Conservation (phyloP, 2,888 invertebrate species). For the Pollenia angustigena region DNA sequence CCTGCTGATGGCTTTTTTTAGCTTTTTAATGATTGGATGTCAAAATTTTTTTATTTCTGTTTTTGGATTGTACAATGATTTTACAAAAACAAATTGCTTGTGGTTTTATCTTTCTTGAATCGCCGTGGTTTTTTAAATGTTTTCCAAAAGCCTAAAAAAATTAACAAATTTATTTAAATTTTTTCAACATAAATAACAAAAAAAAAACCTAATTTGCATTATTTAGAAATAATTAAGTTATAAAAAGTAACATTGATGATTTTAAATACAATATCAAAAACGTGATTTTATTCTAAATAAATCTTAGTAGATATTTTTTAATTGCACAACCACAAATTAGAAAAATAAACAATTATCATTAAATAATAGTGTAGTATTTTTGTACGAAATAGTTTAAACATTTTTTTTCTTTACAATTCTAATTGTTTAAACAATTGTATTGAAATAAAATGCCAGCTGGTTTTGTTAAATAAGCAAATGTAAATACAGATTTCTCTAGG, state of each 20-base stretch:
- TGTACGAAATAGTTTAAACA: too few relatives aligned
- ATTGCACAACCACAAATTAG: neutral
- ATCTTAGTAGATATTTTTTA: neutral
- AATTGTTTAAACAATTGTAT: slow-evolving; percentile 29
- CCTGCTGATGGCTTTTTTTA: too few relatives aligned
- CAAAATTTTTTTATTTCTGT: too few relatives aligned
- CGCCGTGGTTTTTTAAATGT: slow-evolving; percentile 3
- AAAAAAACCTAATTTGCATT: slow-evolving; percentile 27
- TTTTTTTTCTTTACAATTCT: too few relatives aligned
- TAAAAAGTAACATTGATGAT: neutral
- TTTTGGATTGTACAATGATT: too few relatives aligned
- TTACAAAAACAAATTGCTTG: too few relatives aligned
- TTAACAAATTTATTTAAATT: neutral
- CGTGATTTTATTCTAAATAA: slow-evolving; percentile 24
- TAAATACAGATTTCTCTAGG: neutral
- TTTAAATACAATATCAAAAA: slow-evolving; percentile 13
- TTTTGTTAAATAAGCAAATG: slow-evolving; percentile 12
- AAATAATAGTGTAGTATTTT: too few relatives aligned
- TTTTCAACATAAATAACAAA: neutral
- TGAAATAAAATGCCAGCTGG: neutral
- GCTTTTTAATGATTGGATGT: too few relatives aligned
- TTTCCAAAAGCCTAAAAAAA: neutral
- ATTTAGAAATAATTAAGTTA: slow-evolving; percentile 15
- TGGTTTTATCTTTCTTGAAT: too few relatives aligned
- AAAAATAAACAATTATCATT: slow-evolving; percentile 1